These are phyloP conservation scores for Meloidogyne chitwoodi DNA, from an alignment of 1,140 invertebrate species.

Conservation along the genomic window DNA sequence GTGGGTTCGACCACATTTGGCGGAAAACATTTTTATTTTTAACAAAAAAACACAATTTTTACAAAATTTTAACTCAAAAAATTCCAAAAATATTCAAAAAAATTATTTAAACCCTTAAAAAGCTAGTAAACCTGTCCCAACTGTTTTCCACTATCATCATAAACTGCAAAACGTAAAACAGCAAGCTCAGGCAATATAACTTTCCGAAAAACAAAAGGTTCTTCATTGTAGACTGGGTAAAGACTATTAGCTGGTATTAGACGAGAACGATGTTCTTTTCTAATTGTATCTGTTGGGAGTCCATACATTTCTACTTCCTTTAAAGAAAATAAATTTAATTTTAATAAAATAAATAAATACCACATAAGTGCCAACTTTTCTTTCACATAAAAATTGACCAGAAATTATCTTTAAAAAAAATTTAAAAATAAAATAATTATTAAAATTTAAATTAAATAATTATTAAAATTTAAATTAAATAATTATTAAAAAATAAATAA, in stretches of 20 bases:
- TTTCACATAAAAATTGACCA: slow-evolving; percentile 97
- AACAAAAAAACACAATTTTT: too few relatives aligned
- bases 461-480: not conserved
- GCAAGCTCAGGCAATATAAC: slow-evolving; percentile 95
- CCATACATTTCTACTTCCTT: slow-evolving; percentile 8
- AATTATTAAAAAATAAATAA: slow-evolving; percentile 16
- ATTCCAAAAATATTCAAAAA: not conserved
- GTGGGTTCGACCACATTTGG: not conserved
- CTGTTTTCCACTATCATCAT: slow-evolving; percentile 94
- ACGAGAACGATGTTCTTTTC: slow-evolving; percentile 92
- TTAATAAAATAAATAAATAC: slow-evolving; percentile 95
- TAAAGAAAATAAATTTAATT: not conserved
- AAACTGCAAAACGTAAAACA: slow-evolving; percentile 92
- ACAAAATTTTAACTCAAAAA: not conserved
- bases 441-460: too few relatives aligned
- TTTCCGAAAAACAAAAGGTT: slow-evolving; percentile 81
- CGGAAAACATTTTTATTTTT: not conserved
- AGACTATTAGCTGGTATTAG: slow-evolving; percentile 91
- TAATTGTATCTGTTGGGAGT: slow-evolving; percentile 94
- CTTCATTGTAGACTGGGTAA: slow-evolving; percentile 96
- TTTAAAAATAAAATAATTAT: slow-evolving; percentile 14
- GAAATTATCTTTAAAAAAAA: slow-evolving; percentile 77
- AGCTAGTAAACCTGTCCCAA: slow-evolving; percentile 72
- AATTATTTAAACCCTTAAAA: not conserved
- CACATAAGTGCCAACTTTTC: slow-evolving; percentile 97